Evolutionary conservation across 2,113 vertebrate genomes (phyloP).

Genomic region (Cebidichthys violaceus): DNA sequence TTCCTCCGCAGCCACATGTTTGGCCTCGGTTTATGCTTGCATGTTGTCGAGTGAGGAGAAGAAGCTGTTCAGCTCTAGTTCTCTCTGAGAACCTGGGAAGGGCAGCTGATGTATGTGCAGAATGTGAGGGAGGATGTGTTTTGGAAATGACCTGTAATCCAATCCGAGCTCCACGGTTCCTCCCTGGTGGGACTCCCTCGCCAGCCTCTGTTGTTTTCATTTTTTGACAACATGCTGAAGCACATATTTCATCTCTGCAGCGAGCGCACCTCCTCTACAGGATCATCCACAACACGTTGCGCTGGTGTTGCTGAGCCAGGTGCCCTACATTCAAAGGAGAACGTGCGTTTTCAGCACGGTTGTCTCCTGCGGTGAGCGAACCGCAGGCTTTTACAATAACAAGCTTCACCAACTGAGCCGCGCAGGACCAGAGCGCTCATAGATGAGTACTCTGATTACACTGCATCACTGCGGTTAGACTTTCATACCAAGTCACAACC

Average conservation of each 20-base stretch:
- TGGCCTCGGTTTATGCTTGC: slow-evolving; percentile 34
- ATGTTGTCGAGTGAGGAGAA: slow-evolving; percentile 34
- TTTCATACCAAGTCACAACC: slow-evolving; percentile 4
- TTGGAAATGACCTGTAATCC: slow-evolving; percentile 58
- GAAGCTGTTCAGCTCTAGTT: slow-evolving; percentile 15
- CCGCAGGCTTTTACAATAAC: slow-evolving; percentile 36
- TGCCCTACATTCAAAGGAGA: slow-evolving; percentile 23
- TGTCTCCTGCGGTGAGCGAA: slow-evolving; percentile 32
- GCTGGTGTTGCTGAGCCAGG: slow-evolving; percentile 37
- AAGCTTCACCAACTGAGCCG: slow-evolving; percentile 6
- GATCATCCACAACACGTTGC: slow-evolving; percentile 16
- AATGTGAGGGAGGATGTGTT: slow-evolving; percentile 42
- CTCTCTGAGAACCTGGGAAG: slow-evolving; percentile 24
- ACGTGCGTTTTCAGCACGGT: slow-evolving; percentile 25
- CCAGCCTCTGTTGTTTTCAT: slow-evolving; percentile 49
- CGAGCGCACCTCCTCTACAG: slow-evolving; percentile 13
- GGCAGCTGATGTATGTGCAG: slow-evolving; percentile 23
- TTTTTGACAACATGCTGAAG: slow-evolving; percentile 52
- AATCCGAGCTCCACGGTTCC: slow-evolving; percentile 34
- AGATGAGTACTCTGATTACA: slow-evolving; percentile 3
- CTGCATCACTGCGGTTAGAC: background rate
- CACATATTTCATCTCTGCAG: slow-evolving; percentile 49
- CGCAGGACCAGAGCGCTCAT: background rate
- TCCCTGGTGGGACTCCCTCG: slow-evolving; percentile 53
- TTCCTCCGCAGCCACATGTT: slow-evolving; percentile 17